Percentiles rank a stretch among this genome's conserved stretches.
Evolutionary conservation across 2,113 vertebrate genomes (phyloP).

Genomic region (Columba janthina): DNA sequence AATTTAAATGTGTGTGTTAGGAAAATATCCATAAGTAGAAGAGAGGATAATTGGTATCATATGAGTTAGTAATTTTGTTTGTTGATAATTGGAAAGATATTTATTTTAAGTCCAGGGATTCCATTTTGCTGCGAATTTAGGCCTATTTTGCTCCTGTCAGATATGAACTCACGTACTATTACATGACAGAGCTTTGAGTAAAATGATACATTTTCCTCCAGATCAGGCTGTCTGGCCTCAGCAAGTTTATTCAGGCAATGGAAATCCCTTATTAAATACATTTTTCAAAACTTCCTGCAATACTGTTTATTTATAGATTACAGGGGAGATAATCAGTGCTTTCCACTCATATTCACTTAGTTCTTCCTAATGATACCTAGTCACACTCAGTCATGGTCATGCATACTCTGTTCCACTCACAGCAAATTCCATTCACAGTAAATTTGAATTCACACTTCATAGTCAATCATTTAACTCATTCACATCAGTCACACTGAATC

Average conservation of each 20-base stretch:
- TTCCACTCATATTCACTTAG: conserved; percentile 59
- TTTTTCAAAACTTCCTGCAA: conserved; percentile 72
- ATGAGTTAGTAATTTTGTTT: not conserved
- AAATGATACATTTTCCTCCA: conserved; percentile 65
- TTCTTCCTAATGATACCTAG: conserved; percentile 69
- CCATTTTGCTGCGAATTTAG: conserved; percentile 19
- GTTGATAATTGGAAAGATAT: not conserved
- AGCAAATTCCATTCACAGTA: conserved; percentile 57
- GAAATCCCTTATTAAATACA: conserved; percentile 76
- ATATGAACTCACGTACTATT: not conserved
- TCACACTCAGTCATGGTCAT: conserved; percentile 72
- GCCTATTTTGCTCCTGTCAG: conserved; percentile 41
- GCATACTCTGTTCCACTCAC: conserved; percentile 64
- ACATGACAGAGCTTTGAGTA: conserved; percentile 44
- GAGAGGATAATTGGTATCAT: not conserved
- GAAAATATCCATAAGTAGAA: not conserved
- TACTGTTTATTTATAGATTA: conserved; percentile 74
- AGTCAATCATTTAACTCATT: conserved; percentile 73
- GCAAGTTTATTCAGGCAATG: conserved; percentile 71
- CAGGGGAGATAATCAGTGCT: conserved; percentile 68
- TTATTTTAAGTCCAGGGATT: not conserved
- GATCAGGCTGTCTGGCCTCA: conserved; percentile 59
- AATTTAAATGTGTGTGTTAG: not conserved
- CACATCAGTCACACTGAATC: conserved; percentile 71
- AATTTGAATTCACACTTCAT: conserved; percentile 73